Evolutionary conservation across 2,888 invertebrate genomes (phyloP).

Genomic region (Hartigia nigra): DNA sequence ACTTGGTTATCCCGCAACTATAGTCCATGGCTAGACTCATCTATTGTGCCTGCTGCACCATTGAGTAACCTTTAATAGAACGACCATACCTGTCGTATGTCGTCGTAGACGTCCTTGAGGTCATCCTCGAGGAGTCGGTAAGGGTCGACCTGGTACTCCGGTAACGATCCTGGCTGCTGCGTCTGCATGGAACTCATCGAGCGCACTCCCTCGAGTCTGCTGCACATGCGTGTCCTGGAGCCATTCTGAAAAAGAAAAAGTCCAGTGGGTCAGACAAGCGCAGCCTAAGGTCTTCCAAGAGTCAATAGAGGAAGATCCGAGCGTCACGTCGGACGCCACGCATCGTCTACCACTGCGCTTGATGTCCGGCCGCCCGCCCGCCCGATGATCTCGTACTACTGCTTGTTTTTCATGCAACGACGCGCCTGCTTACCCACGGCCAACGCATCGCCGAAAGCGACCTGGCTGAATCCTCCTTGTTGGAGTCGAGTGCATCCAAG

Average conservation of each 20-base stretch:
- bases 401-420: neutral
- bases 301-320: neutral
- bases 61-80: no score
- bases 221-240: slow-evolving; percentile 43
- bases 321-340: slow-evolving; percentile 28
- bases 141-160: slow-evolving; percentile 86
- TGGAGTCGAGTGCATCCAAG: neutral
- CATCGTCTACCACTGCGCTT: slow-evolving; percentile 33
- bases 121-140: slow-evolving; percentile 89
- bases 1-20: no score
- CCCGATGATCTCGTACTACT: slow-evolving; percentile 34
- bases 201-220: slow-evolving; percentile 52
- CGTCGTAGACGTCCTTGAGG: slow-evolving; percentile 85
- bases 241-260: slow-evolving; percentile 41
- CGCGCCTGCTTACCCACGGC: neutral
- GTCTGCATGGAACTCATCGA: slow-evolving; percentile 81
- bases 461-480: neutral
- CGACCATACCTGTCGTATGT: slow-evolving; percentile 90
- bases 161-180: slow-evolving; percentile 82
- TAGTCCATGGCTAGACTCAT: no score
- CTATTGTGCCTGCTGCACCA: neutral
- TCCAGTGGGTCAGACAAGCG: neutral
- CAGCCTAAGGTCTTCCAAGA: neutral
- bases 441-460: neutral
- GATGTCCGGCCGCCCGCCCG: slow-evolving; percentile 28